Evolutionary conservation across 2,888 invertebrate species (phyloP), one percentile per base, ranked within the genome.

Genomic region (Cataglyphis cursor): DNA sequence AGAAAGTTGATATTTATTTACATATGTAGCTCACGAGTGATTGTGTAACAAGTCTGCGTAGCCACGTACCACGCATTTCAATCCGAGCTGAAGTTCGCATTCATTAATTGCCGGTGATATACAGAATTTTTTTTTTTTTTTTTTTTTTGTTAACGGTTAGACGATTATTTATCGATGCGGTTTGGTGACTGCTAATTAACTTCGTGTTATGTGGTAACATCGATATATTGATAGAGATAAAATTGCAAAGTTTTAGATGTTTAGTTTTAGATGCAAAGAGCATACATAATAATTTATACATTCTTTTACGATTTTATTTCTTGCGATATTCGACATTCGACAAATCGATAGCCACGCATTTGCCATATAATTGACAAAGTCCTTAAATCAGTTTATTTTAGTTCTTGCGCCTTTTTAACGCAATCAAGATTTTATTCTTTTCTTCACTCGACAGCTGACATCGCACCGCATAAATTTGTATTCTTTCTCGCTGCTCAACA

Each of bases 1-100:
- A 31, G 12, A 78, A 24, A 59, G 12, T 70, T 70, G 48, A 61
- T 78, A 70, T 78, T 59, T 59, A 70, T 61, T 78, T 59, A 41
- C n/a, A 18, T n/a, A 44, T 18, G 44, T 21, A n/a, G n/a, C 9
- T 21, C 18, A 21, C 59, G 24, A 78, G 21, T 24, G 31, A 64
- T 48, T 62, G 35, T 24, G 38, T 24, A 64, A 75, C 59, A 3
- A 70, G 31, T 57, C 41, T 21, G 28, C 57, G 15, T 31, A 59
- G 8, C 35, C 35, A 12, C 54, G 44, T 31, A 28, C 12, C 54
- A 38, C 64, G 28, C 18, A 21, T 54, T 68, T 21, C 51, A 54
- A 41, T 48, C 21, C 38, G n/a, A 28, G 15, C 28, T 15, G 3
- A 41, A n/a, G 15, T 57, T 78, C 24, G n/a, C 21, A 18, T 21